Conservation (phyloP, 2,797 vertebrate species). For the Philypnodon macrostomus region DNA sequence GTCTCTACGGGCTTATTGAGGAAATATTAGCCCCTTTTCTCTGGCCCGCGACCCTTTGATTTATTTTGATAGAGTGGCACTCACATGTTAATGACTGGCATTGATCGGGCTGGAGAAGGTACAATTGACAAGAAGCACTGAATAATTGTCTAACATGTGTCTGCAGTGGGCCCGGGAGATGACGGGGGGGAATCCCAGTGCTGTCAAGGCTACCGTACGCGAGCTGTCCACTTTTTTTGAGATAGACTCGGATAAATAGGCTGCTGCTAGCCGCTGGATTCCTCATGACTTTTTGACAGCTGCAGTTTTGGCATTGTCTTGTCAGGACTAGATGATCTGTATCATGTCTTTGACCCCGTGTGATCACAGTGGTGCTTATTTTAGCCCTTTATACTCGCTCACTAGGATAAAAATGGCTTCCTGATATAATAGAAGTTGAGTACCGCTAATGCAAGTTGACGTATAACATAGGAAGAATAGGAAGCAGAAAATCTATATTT, state of each 20-base stretch:
- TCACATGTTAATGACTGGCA: conserved; percentile 76
- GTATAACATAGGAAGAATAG: conserved; percentile 2
- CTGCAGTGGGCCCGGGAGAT: conserved; percentile 47
- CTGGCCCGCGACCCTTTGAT: conserved; percentile 75
- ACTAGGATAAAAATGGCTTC: conserved; percentile 6
- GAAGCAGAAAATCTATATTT: background rate
- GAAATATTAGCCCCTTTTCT: conserved; percentile 77
- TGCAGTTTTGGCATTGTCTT: conserved; percentile 39
- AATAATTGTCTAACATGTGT: conserved; percentile 67
- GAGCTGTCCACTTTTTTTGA: conserved; percentile 58
- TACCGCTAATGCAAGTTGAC: background rate
- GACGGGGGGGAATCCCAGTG: conserved; percentile 64
- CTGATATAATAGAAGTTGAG: background rate
- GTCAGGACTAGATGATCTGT: conserved; percentile 22
- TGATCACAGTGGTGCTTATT: conserved; percentile 29
- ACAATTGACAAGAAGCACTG: conserved; percentile 74
- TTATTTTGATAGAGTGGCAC: conserved; percentile 76
- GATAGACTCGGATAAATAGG: conserved; percentile 61
- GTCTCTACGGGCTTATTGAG: conserved; percentile 77
- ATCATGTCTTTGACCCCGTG: conserved; percentile 41
- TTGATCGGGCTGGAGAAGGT: conserved; percentile 76
- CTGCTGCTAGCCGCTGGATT: conserved; percentile 51
- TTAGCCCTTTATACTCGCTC: conserved; percentile 22
- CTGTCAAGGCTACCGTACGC: conserved; percentile 56
- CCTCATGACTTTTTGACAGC: conserved; percentile 51